Conservation (phyloP, 1,140 invertebrate species). For the Ptiloglossa arizonensis region DNA sequence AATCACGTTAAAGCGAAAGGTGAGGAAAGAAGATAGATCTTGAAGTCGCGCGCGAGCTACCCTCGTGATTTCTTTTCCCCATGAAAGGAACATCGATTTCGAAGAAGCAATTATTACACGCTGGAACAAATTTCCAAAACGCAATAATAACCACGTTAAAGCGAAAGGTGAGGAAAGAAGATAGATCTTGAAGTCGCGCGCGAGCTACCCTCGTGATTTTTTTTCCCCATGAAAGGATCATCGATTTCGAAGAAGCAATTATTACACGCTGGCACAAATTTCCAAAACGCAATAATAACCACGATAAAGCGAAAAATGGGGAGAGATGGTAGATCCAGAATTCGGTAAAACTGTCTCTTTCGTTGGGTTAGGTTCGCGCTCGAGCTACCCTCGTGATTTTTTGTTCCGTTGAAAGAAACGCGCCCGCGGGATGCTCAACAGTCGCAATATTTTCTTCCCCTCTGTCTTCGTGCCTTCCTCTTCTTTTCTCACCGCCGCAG, state of each 20-base stretch:
- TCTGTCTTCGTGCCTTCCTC: neutral
- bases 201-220: conserved; percentile 30
- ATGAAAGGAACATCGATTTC: too few relatives aligned
- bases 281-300: too few relatives aligned
- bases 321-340: neutral
- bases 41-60: too few relatives aligned
- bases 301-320: neutral
- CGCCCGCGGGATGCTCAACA: conserved; percentile 18
- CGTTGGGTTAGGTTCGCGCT: neutral
- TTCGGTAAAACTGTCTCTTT: conserved; percentile 6
- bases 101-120: too few relatives aligned
- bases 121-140: too few relatives aligned
- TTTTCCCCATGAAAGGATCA: conserved; percentile 4
- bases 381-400: conserved; percentile 30
- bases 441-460: conserved; percentile 42
- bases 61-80: too few relatives aligned
- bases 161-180: neutral
- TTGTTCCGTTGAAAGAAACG: conserved; percentile 27
- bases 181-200: neutral
- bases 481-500: conserved; percentile 5
- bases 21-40: too few relatives aligned
- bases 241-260: too few relatives aligned
- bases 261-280: too few relatives aligned
- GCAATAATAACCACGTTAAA: too few relatives aligned
- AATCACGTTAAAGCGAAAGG: too few relatives aligned